Base-by-base conservation (phyloP, 2,888 invertebrate species). In the Drosophila nigricruria region DNA sequence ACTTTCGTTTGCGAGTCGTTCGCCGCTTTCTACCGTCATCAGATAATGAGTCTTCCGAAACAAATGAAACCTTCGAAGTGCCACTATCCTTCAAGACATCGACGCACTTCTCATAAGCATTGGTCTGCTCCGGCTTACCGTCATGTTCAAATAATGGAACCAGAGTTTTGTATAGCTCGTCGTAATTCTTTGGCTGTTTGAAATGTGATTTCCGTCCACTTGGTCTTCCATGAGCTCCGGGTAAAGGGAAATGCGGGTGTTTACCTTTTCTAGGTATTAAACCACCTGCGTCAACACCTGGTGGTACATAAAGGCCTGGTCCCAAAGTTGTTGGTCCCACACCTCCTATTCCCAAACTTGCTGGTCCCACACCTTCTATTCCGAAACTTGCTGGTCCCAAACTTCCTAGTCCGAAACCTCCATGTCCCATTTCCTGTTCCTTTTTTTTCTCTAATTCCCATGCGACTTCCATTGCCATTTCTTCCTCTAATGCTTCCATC, bases 261-360 rank as follows among this genome's bases (percentile, higher is more conserved):
- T 23, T 20, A 14, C 45, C 5, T 25, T n/a, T 47, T 10, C 23
- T 6, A 5, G 23, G 43, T 14, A 43, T 6, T 10, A 27, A 2
- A n/a, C 27, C 47, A 5, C 47, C 47, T 27, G 47, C n/a, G 47
- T 47, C 47, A 27, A 47, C 47, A 27, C 47, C 47, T 10, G 0
- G 2, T 5, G 47, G 47, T 8, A 43, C 6, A 43, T n/a, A 27
- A 25, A n/a, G n/a, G n/a, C n/a, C n/a, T n/a, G n/a, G n/a, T n/a
- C n/a, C n/a, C n/a, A n/a, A n/a, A n/a, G n/a, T n/a, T n/a, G n/a
- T n/a, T 42, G 20, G 5, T 14, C 20, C 42, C 5, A 20, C 20
- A 0, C 4, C 40, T 3, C 40, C 43, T 43, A 12, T 3, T 6
- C 23, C 14, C 1, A 5, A 14, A 14, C 3, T 23, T 6, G 2